Evolutionary conservation across 2,113 vertebrate genomes (phyloP).

Genomic region (Psittacara wagleri): DNA sequence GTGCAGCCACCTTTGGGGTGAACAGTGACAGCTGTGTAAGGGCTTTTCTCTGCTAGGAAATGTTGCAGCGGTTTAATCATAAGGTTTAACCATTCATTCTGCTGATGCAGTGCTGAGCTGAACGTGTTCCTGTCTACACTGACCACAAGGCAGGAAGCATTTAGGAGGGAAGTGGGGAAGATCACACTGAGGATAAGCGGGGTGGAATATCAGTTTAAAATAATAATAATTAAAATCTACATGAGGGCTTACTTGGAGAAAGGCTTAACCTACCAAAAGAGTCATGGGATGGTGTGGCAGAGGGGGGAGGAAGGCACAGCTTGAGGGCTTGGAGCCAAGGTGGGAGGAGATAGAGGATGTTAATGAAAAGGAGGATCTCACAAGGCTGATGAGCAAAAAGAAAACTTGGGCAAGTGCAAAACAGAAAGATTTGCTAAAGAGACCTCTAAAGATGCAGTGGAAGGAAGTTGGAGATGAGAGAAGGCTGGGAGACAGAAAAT

Average conservation of each 20-base stretch:
- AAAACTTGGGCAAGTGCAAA: neutral
- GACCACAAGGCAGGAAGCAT: slow-evolving; percentile 49
- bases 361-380: neutral
- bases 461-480: neutral
- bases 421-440: neutral
- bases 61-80: neutral
- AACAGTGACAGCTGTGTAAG: neutral
- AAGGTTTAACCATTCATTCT: slow-evolving; percentile 5
- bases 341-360: neutral
- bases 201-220: neutral
- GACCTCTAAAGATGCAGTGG: neutral
- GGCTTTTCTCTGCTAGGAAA: neutral
- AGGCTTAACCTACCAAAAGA: neutral
- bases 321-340: neutral
- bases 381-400: neutral
- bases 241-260: neutral
- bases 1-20: neutral
- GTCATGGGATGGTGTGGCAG: neutral
- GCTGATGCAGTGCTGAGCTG: slow-evolving; percentile 10
- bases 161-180: slow-evolving; percentile 37
- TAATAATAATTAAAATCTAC: neutral
- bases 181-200: neutral
- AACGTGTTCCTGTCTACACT: neutral
- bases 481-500: neutral
- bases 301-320: neutral